Evolutionary conservation across 1,140 invertebrate species (phyloP).

Genomic region (Pseudoatta argentina): DNA sequence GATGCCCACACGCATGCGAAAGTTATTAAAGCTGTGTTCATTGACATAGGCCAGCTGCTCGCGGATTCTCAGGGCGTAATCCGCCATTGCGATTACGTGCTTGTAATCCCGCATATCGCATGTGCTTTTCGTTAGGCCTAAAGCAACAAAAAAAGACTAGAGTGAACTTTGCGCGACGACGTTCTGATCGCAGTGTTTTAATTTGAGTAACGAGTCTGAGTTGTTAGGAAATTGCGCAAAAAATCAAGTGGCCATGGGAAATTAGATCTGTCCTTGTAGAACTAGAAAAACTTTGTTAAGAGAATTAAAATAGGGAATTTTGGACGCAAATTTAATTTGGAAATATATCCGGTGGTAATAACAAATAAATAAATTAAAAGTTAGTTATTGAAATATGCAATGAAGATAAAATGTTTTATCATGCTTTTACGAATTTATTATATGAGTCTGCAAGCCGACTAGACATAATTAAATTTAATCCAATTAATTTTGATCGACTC

Average conservation of each 20-base stretch:
- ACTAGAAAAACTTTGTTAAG: neutral
- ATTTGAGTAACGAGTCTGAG: constrained; percentile 22
- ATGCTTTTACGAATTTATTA: neutral
- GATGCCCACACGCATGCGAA: constrained; percentile 97
- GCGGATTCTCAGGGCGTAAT: constrained; percentile 95
- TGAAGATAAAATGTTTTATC: neutral
- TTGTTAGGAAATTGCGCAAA: constrained; percentile 20
- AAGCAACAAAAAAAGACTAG: constrained; percentile 43
- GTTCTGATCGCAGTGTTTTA: neutral
- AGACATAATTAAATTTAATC: constrained; percentile 15
- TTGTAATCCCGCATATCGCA: constrained; percentile 92
- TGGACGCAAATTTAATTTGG: neutral
- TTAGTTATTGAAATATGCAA: neutral
- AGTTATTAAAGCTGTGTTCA: constrained; percentile 98
- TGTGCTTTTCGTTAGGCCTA: constrained; percentile 91
- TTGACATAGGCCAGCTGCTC: constrained; percentile 96
- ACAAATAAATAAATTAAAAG: neutral
- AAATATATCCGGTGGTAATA: neutral
- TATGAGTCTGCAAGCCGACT: neutral
- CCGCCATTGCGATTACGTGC: constrained; percentile 96
- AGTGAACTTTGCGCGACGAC: neutral
- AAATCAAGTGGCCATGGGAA: constrained; percentile 12
- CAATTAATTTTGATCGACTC: neutral
- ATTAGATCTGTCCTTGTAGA: constrained; percentile 8
- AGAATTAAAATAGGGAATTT: neutral